Evolutionary conservation across 2,113 vertebrate species (phyloP).

Genomic region (Scatophagus argus): DNA sequence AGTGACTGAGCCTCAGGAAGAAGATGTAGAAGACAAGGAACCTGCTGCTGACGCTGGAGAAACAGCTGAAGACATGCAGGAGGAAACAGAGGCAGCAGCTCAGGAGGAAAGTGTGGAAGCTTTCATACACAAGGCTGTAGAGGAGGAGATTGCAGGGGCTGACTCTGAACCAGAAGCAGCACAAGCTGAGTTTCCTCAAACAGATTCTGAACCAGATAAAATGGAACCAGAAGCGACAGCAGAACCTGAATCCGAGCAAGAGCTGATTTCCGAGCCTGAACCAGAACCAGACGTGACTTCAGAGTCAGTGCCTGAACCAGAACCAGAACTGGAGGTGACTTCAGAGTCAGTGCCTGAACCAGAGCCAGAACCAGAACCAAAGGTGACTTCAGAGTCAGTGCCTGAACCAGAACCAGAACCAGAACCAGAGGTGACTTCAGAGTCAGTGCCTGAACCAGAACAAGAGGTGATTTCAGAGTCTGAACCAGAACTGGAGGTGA

Average conservation of each 20-base stretch:
- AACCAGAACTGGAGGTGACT: constrained; percentile 14
- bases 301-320: constrained; percentile 1
- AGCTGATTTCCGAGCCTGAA: constrained; percentile 18
- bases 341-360: not conserved
- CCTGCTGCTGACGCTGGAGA: constrained; percentile 31
- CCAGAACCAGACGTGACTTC: not conserved
- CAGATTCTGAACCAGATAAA: constrained; percentile 14
- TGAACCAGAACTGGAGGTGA: constrained; percentile 15
- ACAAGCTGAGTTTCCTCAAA: not conserved
- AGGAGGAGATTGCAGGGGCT: constrained; percentile 14
- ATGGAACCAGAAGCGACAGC: not conserved
- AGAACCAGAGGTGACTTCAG: not conserved
- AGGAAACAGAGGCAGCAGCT: constrained; percentile 16
- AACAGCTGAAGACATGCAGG: constrained; percentile 2
- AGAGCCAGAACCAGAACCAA: too few relatives aligned
- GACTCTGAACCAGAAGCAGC: constrained; percentile 31
- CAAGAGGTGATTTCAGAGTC: constrained; percentile 3
- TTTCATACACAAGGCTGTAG: not conserved
- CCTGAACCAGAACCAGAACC: not conserved
- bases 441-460: constrained; percentile 20
- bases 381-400: constrained; percentile 13
- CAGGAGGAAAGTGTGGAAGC: constrained; percentile 29
- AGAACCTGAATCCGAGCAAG: constrained; percentile 13
- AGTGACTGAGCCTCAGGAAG: constrained; percentile 12
- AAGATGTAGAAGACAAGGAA: constrained; percentile 21